Evolutionary conservation across 2,797 vertebrate genomes (phyloP).

Genomic region (Loriculus beryllinus): DNA sequence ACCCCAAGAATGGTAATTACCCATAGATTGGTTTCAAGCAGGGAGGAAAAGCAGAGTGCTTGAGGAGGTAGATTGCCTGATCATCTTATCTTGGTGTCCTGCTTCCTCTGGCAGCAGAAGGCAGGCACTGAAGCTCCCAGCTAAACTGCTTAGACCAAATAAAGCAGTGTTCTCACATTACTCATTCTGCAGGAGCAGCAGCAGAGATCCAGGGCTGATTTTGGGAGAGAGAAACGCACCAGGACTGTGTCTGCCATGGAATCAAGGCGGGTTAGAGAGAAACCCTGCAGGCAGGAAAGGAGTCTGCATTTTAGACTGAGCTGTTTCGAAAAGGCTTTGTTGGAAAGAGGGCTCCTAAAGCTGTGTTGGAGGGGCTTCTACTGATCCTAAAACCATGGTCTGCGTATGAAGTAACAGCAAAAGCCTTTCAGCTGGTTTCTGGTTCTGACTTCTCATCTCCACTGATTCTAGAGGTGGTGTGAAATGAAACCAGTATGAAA

Average conservation of each 20-base stretch:
- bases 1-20: neutral
- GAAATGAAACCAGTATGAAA: neutral
- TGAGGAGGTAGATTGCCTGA: neutral
- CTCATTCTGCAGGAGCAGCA: neutral
- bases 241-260: neutral
- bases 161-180: neutral
- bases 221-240: neutral
- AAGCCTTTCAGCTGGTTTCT: neutral
- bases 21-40: neutral
- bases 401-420: neutral
- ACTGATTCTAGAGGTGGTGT: neutral
- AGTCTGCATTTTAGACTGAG: neutral
- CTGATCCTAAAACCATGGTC: neutral
- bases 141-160: neutral
- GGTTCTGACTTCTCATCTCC: neutral
- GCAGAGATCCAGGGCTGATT: neutral
- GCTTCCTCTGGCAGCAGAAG: neutral
- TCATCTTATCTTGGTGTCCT: neutral
- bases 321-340: neutral
- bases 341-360: neutral
- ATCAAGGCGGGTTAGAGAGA: neutral
- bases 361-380: neutral
- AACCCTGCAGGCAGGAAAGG: neutral
- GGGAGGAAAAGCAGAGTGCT: neutral
- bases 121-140: neutral